phyloP scores from a whole-genome alignment of 2,113 vertebrate species.

The Corapipo altera region DNA sequence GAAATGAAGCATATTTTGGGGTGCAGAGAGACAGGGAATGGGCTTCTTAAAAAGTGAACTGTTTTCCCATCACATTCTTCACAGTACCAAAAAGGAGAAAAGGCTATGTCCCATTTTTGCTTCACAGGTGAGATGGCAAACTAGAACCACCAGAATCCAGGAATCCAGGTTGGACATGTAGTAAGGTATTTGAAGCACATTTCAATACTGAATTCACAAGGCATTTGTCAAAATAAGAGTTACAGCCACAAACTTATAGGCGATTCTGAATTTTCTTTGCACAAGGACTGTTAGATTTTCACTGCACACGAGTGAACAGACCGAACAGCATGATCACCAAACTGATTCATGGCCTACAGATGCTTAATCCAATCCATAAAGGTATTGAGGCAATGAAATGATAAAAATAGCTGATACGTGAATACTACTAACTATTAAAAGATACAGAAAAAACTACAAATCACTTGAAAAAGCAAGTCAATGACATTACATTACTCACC shows the following conservation, averaged over 20 bases:
- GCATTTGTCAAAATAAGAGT: not conserved
- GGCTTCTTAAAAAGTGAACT: not conserved
- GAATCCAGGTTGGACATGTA: not conserved
- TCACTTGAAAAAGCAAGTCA: not conserved
- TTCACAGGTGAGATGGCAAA: not conserved
- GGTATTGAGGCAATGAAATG: not conserved
- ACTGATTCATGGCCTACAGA: not conserved
- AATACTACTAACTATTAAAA: not conserved
- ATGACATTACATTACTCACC: not conserved
- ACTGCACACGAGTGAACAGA: not conserved
- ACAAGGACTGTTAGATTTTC: not conserved
- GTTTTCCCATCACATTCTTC: not conserved
- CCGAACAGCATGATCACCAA: not conserved
- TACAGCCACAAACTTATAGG: not conserved
- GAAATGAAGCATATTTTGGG: not conserved
- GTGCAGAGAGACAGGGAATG: rapidly evolving
- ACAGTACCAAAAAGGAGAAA: not conserved
- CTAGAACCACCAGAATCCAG: not conserved
- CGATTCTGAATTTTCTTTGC: not conserved
- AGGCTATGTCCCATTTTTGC: not conserved
- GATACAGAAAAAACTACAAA: not conserved
- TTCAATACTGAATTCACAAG: not conserved
- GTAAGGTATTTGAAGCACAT: not conserved
- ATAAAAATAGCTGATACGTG: not conserved
- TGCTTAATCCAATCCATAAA: not conserved